Percentiles rank a stretch among this genome's conserved stretches.
These are phyloP conservation scores for Pseudopipra pipra DNA, from an alignment of 2,113 vertebrate genomes.

Conservation along the genomic window DNA sequence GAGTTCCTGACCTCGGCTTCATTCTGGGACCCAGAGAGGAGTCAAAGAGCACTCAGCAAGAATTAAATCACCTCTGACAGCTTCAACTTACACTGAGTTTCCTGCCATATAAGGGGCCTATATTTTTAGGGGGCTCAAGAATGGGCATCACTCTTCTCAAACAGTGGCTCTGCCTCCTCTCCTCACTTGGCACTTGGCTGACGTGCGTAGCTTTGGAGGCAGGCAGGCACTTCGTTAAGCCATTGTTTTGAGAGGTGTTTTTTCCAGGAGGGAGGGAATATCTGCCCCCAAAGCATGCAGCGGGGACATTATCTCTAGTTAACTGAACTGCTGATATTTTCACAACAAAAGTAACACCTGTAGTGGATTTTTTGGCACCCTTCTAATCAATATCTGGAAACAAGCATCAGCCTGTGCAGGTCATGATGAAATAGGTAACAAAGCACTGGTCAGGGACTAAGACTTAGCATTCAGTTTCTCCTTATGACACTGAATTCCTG, in stretches of 20 bases:
- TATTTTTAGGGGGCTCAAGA: background rate
- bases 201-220: background rate
- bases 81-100: background rate
- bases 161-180: background rate
- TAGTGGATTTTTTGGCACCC: background rate
- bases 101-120: background rate
- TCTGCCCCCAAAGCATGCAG: background rate
- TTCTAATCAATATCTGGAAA: background rate
- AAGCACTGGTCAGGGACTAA: background rate
- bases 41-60: slow-evolving; percentile 27
- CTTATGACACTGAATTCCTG: background rate
- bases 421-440: background rate
- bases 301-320: background rate
- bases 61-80: slow-evolving; percentile 20
- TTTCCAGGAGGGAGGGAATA: background rate
- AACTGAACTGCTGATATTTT: background rate
- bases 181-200: background rate
- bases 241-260: background rate
- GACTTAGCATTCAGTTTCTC: background rate
- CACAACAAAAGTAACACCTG: background rate
- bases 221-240: background rate
- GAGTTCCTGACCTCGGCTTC: slow-evolving; percentile 1
- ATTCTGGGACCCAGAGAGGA: background rate
- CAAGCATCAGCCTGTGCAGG: background rate
- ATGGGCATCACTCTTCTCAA: background rate